phyloP scores from a whole-genome alignment of 2,797 vertebrate species.

The Esox lucius region DNA sequence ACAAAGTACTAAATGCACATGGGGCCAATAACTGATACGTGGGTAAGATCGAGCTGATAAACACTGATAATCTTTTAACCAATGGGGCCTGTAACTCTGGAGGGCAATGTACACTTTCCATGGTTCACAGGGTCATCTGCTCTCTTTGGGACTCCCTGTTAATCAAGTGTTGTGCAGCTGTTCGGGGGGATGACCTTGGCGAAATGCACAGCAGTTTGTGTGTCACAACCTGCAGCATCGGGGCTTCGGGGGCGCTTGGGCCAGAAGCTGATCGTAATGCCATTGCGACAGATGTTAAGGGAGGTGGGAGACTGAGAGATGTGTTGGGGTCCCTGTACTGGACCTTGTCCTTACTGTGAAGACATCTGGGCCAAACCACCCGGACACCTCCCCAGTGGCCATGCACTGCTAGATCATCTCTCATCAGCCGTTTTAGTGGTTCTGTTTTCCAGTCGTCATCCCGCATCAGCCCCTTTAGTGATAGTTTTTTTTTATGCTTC shows the following conservation, averaged over 20 bases:
- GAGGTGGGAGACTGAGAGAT: slow-evolving; percentile 25
- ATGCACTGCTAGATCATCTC: neutral
- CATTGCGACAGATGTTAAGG: slow-evolving; percentile 58
- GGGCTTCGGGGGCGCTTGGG: slow-evolving; percentile 45
- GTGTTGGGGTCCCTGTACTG: slow-evolving; percentile 20
- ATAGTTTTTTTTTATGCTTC: too few relatives aligned
- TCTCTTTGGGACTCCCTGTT: neutral
- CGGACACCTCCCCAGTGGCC: slow-evolving; percentile 26
- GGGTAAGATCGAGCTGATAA: too few relatives aligned
- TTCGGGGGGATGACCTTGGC: neutral
- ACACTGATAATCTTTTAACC: too few relatives aligned
- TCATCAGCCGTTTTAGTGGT: neutral
- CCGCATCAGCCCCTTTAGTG: too few relatives aligned
- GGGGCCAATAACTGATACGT: too few relatives aligned
- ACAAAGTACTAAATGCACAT: too few relatives aligned
- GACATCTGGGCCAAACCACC: slow-evolving; percentile 22
- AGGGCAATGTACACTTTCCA: neutral
- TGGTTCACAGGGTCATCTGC: neutral
- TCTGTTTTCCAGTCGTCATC: too few relatives aligned
- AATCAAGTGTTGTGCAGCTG: neutral
- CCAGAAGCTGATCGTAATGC: slow-evolving; percentile 43
- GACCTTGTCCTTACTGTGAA: slow-evolving; percentile 7
- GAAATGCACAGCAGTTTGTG: neutral
- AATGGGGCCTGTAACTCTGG: neutral
- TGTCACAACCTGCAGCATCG: neutral